Conservation (phyloP, 2,113 vertebrate species). For the Grus americana region DNA sequence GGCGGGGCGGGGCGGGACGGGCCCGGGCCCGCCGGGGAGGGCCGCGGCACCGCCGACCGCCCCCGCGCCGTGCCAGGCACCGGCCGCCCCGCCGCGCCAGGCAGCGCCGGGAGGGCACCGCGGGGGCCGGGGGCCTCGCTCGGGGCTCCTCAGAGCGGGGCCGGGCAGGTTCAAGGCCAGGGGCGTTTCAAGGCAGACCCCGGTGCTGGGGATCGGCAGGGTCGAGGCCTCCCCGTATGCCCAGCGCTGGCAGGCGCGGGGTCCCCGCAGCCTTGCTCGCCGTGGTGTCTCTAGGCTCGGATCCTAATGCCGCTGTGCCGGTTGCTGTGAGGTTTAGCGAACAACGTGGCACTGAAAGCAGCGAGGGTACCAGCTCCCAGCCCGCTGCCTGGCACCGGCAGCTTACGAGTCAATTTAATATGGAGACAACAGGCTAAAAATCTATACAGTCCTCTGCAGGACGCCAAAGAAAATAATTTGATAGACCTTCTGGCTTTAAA, state of each 20-base stretch:
- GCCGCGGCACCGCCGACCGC: not conserved
- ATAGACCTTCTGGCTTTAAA: not conserved
- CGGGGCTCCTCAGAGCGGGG: not conserved
- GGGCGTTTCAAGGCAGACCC: not conserved
- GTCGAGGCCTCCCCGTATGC: not conserved
- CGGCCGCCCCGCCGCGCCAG: not conserved
- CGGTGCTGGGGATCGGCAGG: not conserved
- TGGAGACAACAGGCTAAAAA: not conserved
- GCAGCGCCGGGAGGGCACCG: not conserved
- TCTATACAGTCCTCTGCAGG: not conserved
- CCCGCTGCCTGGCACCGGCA: not conserved
- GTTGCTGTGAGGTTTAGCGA: not conserved
- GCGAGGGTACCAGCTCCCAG: not conserved
- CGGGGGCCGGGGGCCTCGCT: not conserved
- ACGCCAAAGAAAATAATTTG: not conserved
- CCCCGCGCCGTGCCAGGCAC: not conserved
- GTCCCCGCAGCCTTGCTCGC: not conserved
- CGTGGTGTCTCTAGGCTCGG: not conserved
- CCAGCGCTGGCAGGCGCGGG: not conserved
- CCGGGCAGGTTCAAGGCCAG: not conserved
- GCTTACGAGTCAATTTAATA: not conserved
- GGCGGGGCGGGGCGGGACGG: not conserved
- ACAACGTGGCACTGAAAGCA: not conserved
- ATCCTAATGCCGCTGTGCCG: fast-evolving
- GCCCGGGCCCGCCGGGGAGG: not conserved